Percentiles rank a stretch among this genome's conserved stretches.
phyloP scores from a whole-genome alignment of 2,888 invertebrate genomes.

The Alsophila aescularia region DNA sequence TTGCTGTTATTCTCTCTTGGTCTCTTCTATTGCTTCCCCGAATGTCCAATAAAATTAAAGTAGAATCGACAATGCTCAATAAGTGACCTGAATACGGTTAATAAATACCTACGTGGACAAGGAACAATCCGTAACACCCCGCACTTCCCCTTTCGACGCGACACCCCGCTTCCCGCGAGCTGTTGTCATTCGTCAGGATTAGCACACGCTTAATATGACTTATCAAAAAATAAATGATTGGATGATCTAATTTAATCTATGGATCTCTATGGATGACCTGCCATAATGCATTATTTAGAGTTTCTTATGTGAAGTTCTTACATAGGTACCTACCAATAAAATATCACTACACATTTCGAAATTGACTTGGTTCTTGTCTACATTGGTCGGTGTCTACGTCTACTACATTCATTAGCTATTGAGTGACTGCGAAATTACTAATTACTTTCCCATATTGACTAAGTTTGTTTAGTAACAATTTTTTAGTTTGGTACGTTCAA shows the following conservation, averaged over 20 bases:
- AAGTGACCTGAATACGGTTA: constrained; percentile 15
- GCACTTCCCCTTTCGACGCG: constrained; percentile 5
- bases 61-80: neutral
- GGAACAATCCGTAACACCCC: constrained; percentile 14
- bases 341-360: neutral
- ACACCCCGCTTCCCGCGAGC: neutral
- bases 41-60: constrained; percentile 7
- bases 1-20: neutral
- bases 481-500: no score
- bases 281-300: neutral
- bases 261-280: neutral
- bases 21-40: neutral
- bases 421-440: constrained; percentile 1
- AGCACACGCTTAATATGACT: neutral
- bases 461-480: neutral
- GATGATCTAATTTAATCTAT: no score
- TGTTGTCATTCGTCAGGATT: neutral
- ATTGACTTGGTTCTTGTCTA: neutral
- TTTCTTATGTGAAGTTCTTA: neutral
- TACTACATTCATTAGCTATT: neutral
- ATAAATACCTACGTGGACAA: constrained; percentile 16
- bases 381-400: neutral
- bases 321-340: neutral
- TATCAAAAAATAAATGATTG: neutral
- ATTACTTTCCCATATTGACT: neutral